Evolutionary conservation across 2,797 vertebrate genomes (phyloP), one percentile per base, ranked within the genome.

Genomic region (Cirrhinus mrigala): DNA sequence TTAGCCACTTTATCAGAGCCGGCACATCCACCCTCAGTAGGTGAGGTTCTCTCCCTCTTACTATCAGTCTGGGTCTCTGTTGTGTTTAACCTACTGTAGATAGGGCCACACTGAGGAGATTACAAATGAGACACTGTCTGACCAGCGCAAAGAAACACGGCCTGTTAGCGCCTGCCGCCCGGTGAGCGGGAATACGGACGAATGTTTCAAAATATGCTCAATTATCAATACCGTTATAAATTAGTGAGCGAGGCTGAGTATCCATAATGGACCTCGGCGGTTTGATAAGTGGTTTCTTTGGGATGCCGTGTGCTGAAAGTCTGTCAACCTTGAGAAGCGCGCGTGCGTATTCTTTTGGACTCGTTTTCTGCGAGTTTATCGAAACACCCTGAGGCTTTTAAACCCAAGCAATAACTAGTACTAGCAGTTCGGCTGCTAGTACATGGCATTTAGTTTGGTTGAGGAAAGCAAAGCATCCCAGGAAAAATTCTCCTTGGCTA

Each of bases 281-380:
- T 70, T 84, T 78, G 73, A 84, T 84, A 84, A 84, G 83, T 84
- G 83, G 75, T 79, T 84, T 84, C 75, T 70, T 46, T 78, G 74
- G 75, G 82, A 77, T 58, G 7, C 50, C 1, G 37, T 22, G 64
- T 3, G 14, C 75, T 79, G 76, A 33, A 69, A 70, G 64, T 60
- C 50, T 79, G 60, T 68, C 60, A 83, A 54, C n/a, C 73, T 68
- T 76, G 60, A 76, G 73, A 56, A 83, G 54, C 18, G 8, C 54
- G 73, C 2, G 2, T 50, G 15, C 11, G 48, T 40, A 66, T 76
- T 40, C 46, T 83, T 83, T 52, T 75, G 20, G 68, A 82, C 68
- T 48, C 7, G 1, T 46, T 73, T 18, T 64, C 15, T 52, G 56
- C 1, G 1, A 29, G 44, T 79, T 66, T 64, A 64, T 50, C 33